Evolutionary conservation across 1,140 invertebrate genomes (phyloP).

Genomic region (Myzus persicae): DNA sequence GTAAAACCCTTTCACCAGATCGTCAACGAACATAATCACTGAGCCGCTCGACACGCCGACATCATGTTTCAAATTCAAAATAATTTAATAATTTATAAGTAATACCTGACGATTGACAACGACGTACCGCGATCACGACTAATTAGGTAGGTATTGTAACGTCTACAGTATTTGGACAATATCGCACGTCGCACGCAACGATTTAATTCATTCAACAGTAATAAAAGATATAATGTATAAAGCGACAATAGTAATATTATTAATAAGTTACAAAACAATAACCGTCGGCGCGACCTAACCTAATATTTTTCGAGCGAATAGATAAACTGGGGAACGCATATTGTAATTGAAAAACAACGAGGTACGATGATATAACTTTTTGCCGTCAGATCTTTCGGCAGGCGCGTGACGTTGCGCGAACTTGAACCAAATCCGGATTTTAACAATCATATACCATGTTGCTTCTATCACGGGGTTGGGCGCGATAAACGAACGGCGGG

Average conservation of each 20-base stretch:
- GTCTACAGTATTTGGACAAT: background rate
- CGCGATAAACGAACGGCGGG: background rate
- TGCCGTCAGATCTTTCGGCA: background rate
- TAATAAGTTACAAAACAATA: no score
- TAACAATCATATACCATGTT: background rate
- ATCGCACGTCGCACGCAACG: background rate
- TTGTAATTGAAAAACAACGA: background rate
- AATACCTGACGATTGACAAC: background rate
- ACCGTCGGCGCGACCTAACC: background rate
- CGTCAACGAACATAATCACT: slow-evolving; percentile 77
- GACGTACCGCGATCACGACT: background rate
- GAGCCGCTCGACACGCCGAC: background rate
- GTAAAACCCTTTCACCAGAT: slow-evolving; percentile 83
- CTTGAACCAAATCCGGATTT: background rate
- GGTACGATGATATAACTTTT: background rate
- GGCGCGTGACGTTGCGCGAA: background rate
- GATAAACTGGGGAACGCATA: background rate
- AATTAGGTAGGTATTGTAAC: background rate
- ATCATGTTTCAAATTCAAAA: background rate
- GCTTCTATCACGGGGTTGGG: background rate
- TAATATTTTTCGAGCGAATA: background rate
- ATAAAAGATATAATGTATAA: no score
- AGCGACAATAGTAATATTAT: no score
- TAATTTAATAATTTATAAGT: background rate
- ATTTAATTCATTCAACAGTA: background rate